Evolutionary conservation across 2,113 vertebrate species (phyloP).

Genomic region (Eulacestoma nigropectus): DNA sequence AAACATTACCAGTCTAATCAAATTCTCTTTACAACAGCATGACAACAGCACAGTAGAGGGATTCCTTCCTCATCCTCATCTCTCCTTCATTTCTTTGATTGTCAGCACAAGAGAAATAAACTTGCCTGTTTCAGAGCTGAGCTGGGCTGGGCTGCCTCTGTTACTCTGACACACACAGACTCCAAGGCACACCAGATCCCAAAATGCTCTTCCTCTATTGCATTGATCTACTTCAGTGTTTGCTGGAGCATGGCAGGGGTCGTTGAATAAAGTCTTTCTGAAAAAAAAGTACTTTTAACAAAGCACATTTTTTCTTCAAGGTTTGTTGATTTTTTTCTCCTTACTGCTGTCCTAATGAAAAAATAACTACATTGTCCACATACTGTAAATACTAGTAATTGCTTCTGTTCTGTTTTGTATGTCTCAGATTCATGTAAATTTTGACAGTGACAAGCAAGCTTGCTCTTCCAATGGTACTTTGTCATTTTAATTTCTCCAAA

Average conservation of each 20-base stretch:
- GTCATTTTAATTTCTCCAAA: conserved; percentile 66
- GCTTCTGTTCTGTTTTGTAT: neutral
- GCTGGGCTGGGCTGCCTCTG: neutral
- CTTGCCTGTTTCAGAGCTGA: neutral
- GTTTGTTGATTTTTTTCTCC: neutral
- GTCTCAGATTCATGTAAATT: conserved; percentile 15
- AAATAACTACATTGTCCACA: neutral
- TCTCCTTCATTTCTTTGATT: neutral
- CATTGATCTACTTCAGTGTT: neutral
- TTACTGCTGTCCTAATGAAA: conserved; percentile 1
- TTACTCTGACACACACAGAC: neutral
- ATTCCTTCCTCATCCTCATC: neutral
- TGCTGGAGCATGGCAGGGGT: neutral
- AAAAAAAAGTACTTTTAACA: neutral
- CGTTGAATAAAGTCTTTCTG: neutral
- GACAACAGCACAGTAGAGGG: neutral
- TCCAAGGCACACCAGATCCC: neutral
- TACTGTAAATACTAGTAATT: neutral
- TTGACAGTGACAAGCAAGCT: conserved; percentile 12
- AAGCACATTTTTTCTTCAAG: neutral
- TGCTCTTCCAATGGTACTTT: conserved; percentile 49
- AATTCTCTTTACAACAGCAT: neutral
- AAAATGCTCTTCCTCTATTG: neutral
- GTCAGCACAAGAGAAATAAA: neutral
- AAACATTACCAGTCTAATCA: neutral